Evolutionary conservation across 2,113 vertebrate genomes (phyloP).

Genomic region (Nothobranchius kuhntae): DNA sequence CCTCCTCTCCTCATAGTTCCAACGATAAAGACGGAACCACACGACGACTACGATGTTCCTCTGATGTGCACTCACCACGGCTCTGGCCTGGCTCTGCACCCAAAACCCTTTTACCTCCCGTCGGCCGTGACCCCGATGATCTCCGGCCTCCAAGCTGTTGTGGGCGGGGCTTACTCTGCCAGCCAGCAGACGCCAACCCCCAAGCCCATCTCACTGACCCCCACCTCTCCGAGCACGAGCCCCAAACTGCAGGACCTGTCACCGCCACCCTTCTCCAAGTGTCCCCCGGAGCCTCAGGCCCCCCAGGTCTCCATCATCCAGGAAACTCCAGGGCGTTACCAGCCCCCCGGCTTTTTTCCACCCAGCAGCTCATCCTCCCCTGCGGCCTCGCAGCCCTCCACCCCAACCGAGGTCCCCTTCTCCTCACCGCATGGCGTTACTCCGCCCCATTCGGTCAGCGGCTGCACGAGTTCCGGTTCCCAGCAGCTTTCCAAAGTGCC

Average conservation of each 20-base stretch:
- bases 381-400: constrained; percentile 78
- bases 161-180: constrained; percentile 77
- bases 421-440: constrained; percentile 46
- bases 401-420: constrained; percentile 57
- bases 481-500: constrained; percentile 70
- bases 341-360: constrained; percentile 81
- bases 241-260: constrained; percentile 90
- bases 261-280: constrained; percentile 82
- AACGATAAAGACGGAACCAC: constrained; percentile 95
- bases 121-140: constrained; percentile 79
- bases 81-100: constrained; percentile 79
- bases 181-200: constrained; percentile 81
- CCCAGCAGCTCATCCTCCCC: constrained; percentile 80
- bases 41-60: constrained; percentile 89
- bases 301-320: constrained; percentile 86
- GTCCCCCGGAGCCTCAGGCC: constrained; percentile 74
- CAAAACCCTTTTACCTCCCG: constrained; percentile 85
- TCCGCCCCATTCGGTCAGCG: constrained; percentile 26
- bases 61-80: constrained; percentile 74
- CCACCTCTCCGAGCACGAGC: constrained; percentile 80
- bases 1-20: constrained; percentile 80
- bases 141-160: constrained; percentile 82
- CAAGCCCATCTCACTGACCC: constrained; percentile 51
- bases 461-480: constrained; percentile 53
- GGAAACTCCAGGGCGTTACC: constrained; percentile 85